phyloP scores from a whole-genome alignment of 2,797 vertebrate genomes.

The Toxotes lorentzi region DNA sequence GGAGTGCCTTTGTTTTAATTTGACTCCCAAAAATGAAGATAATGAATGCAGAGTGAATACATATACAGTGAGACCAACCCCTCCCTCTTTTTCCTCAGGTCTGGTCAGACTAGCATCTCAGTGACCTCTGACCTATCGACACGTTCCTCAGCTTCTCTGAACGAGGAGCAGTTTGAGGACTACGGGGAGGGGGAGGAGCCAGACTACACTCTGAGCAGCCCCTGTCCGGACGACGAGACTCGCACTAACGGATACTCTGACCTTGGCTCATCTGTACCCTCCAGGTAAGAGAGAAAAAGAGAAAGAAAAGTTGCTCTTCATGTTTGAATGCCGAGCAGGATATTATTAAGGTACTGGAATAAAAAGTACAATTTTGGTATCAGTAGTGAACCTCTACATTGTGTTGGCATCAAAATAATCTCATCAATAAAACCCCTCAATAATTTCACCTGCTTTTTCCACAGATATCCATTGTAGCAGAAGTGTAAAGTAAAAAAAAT shows the following conservation, averaged over 20 bases:
- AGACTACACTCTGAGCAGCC: slow-evolving; percentile 93
- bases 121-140: slow-evolving; percentile 92
- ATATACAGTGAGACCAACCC: background rate
- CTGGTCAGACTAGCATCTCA: slow-evolving; percentile 87
- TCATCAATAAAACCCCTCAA: background rate
- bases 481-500: too few relatives aligned
- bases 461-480: background rate
- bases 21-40: background rate
- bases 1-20: background rate
- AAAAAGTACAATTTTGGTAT: background rate
- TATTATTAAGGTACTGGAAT: background rate
- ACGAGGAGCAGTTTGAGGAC: slow-evolving; percentile 99
- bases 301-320: background rate
- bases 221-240: slow-evolving; percentile 92
- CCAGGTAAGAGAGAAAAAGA: slow-evolving; percentile 85
- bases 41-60: background rate
- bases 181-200: slow-evolving; percentile 95
- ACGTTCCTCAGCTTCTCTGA: slow-evolving; percentile 92
- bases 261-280: slow-evolving; percentile 95
- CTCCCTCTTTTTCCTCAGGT: slow-evolving; percentile 75
- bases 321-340: background rate
- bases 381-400: background rate
- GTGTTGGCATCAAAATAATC: background rate
- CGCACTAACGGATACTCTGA: slow-evolving; percentile 93
- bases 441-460: background rate